Evolutionary conservation across 1,140 invertebrate genomes (phyloP), one percentile per base, ranked within the genome.

Genomic region (Drosophila parabipectinata): DNA sequence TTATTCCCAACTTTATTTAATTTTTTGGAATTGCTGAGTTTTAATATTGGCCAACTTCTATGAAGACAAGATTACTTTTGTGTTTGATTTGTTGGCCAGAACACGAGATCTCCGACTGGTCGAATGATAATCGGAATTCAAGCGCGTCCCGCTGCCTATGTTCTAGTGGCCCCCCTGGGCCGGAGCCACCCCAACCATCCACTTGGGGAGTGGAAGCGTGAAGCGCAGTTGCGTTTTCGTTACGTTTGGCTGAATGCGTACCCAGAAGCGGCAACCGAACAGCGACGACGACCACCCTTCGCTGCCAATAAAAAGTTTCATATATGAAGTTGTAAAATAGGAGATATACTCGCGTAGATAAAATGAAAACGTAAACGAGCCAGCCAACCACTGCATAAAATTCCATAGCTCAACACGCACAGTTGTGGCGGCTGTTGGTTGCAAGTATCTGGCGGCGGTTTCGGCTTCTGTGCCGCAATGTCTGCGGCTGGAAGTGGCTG

Each of bases 161-260:
- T 74, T 64, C 68, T 73, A 28, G 26, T 28, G 26, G 18, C 18
- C 30, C 60, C 14, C 14, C 9, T 7, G 9, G 21, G 6, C 57
- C 47, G 50, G 21, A 41, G 15, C 56, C 47, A n/a, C 21, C 48
- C 58, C 24, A 21, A 26, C 32, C 15, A 9, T 26, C 10, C 58
- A 45, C 32, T 48, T 56, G 68, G 71, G 8, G 30, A 64, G 53
- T 74, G 72, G 83, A 83, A 85, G 83, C 82, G 82, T 87, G 82
- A 87, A 88, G 82, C 79, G 83, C 83, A 88, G 83, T 88, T 87
- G 82, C 82, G 82, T 87, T 87, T 84, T 87, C 76, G 83, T 87
- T 89, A 87, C 83, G 83, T 83, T 87, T 75, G 55, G 83, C 68
- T 87, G 82, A 55, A 47, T 87, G 83, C 83, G 75, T 83, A 63